Base-by-base conservation (phyloP, 2,797 vertebrate genomes). In the Gymnodraco acuticeps region DNA sequence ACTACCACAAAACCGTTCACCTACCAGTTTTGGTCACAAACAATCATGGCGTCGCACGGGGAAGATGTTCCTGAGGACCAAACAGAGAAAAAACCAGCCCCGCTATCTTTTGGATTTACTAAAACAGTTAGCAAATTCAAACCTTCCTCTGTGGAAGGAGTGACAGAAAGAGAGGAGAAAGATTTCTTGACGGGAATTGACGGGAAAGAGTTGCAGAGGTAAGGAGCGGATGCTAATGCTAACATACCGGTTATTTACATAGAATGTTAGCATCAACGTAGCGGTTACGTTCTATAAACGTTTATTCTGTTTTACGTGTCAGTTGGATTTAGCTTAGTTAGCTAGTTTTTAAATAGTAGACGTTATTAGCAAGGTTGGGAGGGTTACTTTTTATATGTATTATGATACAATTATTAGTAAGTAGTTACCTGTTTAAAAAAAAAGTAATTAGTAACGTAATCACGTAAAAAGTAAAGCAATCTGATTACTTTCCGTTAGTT, bases 21-120 rank as follows among this genome's bases (percentile, higher is more conserved):
- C 10, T 12, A 0, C 16, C 7, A 38, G 10, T 41, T 13, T 19
- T 23, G 17, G 51, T 33, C 15, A 51, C 75, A 89, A 81, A 91
- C 80, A 93, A 90, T 61, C 60, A 96, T 96, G 95, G 94, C 93
- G 91, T 94, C 93, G 74, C 45, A 70, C 63, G 75, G 72, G 4
- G 80, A 79, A 20, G 77, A 79, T 23, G 12, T 45, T 45, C 27
- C 59, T 31, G 87, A 69, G 60, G 87, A 86, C 2, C 78, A 81
- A 16, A 86, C 47, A 13, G 90, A 89, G 52, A 93, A 20, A 53
- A 96, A 95, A 88, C 1, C 79, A 0, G 17, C 59, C 1, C 74
- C 88, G 0, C 89, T 96, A 47, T 96, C 95, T 3, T 96, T 96
- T 82, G 93, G 94, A 50, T 96, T 96, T 45, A 95, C 88, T 45